These are phyloP conservation scores for Melipona quadrifasciata DNA, from an alignment of 1,140 invertebrate genomes.

Conservation along the genomic window DNA sequence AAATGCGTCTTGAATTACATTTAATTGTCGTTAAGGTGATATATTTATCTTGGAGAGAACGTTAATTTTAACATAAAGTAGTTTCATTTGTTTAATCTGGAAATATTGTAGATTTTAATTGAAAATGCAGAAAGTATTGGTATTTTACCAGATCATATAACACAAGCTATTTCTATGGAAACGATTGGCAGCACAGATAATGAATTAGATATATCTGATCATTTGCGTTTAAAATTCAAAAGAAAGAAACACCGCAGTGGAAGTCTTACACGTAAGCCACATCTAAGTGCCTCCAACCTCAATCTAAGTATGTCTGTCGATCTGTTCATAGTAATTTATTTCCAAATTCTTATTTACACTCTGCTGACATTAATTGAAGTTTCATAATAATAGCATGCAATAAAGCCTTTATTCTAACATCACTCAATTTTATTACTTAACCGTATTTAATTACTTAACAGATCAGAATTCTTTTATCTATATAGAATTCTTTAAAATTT, in stretches of 20 bases:
- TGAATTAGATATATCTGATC: slow-evolving; percentile 80
- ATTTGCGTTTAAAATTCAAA: slow-evolving; percentile 81
- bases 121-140: slow-evolving; percentile 89
- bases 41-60: slow-evolving; percentile 30
- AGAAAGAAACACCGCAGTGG: slow-evolving; percentile 90
- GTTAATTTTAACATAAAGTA: slow-evolving; percentile 30
- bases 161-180: slow-evolving; percentile 81
- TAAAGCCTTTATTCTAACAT: background rate
- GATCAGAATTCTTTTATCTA: background rate
- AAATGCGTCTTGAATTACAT: slow-evolving; percentile 85
- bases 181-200: slow-evolving; percentile 79
- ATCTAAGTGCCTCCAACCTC: slow-evolving; percentile 72
- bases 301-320: slow-evolving; percentile 73
- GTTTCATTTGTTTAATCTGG: slow-evolving; percentile 20
- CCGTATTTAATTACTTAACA: slow-evolving; percentile 7
- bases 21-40: slow-evolving; percentile 84
- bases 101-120: slow-evolving; percentile 86
- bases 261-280: slow-evolving; percentile 88
- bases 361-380: background rate
- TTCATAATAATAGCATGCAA: background rate
- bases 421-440: background rate
- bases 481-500: background rate
- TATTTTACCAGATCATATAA: slow-evolving; percentile 84
- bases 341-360: background rate
- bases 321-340: slow-evolving; percentile 40